A percentile compares a stretch with the other conserved stretches of the same genome.
Evolutionary conservation across 2,113 vertebrate species (phyloP).

Genomic region (Noctilio leporinus): DNA sequence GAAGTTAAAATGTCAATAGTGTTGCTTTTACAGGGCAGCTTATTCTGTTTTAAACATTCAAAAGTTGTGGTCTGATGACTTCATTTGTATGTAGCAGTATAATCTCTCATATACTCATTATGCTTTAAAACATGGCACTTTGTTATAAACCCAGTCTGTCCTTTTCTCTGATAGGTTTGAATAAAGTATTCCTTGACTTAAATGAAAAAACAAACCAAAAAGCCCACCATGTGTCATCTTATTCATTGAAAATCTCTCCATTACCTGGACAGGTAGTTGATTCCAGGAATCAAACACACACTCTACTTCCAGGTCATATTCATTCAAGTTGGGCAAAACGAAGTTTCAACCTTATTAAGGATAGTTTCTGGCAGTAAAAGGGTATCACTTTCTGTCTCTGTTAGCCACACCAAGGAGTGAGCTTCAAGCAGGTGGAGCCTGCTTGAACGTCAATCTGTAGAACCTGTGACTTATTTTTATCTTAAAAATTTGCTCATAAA

Average conservation of each 20-base stretch:
- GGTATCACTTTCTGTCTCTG: accelerated
- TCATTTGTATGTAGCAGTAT: not conserved
- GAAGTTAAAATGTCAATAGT: not conserved
- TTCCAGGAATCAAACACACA: not conserved
- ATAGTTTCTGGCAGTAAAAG: not conserved
- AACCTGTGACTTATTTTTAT: not conserved
- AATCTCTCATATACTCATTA: not conserved
- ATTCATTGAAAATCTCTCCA: not conserved
- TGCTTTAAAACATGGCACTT: not conserved
- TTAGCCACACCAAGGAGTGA: not conserved
- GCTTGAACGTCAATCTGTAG: not conserved
- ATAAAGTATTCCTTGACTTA: not conserved
- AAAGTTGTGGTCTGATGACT: not conserved
- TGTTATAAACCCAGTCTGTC: not conserved
- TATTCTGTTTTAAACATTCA: not conserved
- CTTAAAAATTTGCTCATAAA: not conserved
- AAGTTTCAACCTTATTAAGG: not conserved
- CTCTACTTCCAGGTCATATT: not conserved
- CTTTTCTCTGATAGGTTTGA: not conserved
- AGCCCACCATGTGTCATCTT: not conserved
- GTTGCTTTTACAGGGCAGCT: not conserved
- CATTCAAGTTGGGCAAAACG: not conserved
- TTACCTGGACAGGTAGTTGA: not conserved
- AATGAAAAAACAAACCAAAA: not conserved
- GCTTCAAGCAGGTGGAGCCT: not conserved